Base-by-base conservation (phyloP, 2,797 vertebrate genomes). In the Adelosebastes latens region DNA sequence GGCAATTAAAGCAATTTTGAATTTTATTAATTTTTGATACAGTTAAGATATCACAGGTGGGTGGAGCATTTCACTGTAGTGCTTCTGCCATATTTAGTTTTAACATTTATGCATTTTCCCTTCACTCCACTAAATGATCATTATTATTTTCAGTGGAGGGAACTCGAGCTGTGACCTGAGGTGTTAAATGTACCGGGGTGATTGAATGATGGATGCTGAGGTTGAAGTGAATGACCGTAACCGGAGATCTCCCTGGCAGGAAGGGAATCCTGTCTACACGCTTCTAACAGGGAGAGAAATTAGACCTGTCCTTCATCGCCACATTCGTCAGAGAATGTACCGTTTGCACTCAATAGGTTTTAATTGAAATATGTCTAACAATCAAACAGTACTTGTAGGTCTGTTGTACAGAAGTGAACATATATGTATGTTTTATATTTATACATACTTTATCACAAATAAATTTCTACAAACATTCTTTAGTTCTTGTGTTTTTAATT, bases 361-460 rank as follows among this genome's bases (percentile, higher is more conserved):
- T 71, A 86, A 76, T 86, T 92, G 62, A 90, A 88, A 85, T 86
- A 90, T 88, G 84, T 90, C 79, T 91, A 87, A 89, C 82, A 90
- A 86, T 92, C 90, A 88, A 39, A 39, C 89, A 90, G 84, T 94
- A 87, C 83, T 88, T 91, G 84, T 93, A 93, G 84, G 27, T 85
- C 80, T 87, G 85, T 94, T 96, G 94, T 95, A 94, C 93, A 94
- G 84, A 93, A 80, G 83, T 93, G 75, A 92, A 93, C 93, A 92
- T 85, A 90, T 89, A 88, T 92, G 89, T 93, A 92, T 94, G 92
- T 95, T 96, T 95, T 95, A 94, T 96, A 96, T 96, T 96, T 96
- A 96, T 96, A 95, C 82, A 93, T 89, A 87, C 86, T 92, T 93
- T 94, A 96, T 95, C 90, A 90, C 89, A 90, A 96, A 96, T 96